A percentile compares a stretch with the other conserved stretches of the same genome.
These are phyloP conservation scores for Macrotus californicus DNA, from an alignment of 2,113 vertebrate genomes.

Conservation along the genomic window DNA sequence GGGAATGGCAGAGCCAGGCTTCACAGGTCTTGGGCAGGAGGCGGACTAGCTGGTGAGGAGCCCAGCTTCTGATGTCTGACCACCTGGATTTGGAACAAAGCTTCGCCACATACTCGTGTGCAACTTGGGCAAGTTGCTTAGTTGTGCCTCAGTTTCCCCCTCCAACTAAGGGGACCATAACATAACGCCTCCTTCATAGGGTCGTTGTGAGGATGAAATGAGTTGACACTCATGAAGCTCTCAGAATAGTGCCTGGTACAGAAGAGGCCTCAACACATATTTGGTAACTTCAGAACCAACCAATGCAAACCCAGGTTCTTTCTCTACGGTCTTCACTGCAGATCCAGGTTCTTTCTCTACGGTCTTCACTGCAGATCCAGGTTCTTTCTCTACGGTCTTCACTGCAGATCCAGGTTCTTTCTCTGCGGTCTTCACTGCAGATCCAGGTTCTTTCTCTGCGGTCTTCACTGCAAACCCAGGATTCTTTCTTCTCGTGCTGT, in stretches of 20 bases:
- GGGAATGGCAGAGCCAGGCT: neutral
- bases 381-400: neutral
- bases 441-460: neutral
- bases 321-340: neutral
- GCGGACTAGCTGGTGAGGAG: neutral
- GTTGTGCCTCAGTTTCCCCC: neutral
- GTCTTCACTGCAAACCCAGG: neutral
- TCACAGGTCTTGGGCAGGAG: neutral
- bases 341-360: neutral
- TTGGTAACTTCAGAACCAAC: neutral
- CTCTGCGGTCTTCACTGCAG: neutral
- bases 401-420: neutral
- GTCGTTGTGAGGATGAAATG: neutral
- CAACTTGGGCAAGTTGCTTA: neutral
- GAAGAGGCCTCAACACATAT: neutral
- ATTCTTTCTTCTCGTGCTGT: neutral
- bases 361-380: too few relatives aligned
- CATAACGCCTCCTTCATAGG: neutral
- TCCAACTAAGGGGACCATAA: neutral
- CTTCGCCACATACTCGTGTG: neutral
- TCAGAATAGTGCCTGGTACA: neutral
- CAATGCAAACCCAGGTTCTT: neutral
- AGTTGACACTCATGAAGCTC: neutral
- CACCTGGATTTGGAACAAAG: neutral
- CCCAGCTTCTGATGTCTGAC: neutral